Evolutionary conservation across 2,888 invertebrate species (phyloP).

Genomic region (Ferrisia virgata): DNA sequence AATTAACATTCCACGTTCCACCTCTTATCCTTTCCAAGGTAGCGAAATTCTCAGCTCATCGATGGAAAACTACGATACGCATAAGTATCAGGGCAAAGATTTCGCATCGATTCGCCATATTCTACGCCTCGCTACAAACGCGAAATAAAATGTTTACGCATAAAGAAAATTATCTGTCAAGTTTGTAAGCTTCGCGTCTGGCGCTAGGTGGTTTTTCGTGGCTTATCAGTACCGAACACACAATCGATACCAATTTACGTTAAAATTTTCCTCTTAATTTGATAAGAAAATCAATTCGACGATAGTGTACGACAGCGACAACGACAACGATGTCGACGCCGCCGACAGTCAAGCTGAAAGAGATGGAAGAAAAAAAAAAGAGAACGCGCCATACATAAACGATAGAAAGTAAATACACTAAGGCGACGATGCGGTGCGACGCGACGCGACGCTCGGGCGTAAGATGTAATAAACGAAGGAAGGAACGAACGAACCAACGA

Average conservation of each 20-base stretch:
- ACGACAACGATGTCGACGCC: background rate
- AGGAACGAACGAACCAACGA: background rate
- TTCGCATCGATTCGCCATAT: background rate
- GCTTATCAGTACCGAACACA: slow-evolving; percentile 9
- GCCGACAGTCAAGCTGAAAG: too few relatives aligned
- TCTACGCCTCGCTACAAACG: background rate
- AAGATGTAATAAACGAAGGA: background rate
- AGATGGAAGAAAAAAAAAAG: too few relatives aligned
- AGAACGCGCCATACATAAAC: background rate
- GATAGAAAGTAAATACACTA: background rate
- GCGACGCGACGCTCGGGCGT: background rate
- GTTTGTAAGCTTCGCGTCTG: background rate
- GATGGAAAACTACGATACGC: background rate
- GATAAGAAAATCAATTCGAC: slow-evolving; percentile 10
- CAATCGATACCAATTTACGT: slow-evolving; percentile 10
- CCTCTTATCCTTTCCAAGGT: too few relatives aligned
- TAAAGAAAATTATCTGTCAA: slow-evolving; percentile 6
- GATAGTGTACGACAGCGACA: background rate
- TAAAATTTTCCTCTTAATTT: slow-evolving; percentile 14
- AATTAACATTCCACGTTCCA: background rate
- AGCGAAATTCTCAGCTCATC: background rate
- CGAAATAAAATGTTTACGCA: background rate
- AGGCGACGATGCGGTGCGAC: background rate
- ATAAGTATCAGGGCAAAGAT: background rate
- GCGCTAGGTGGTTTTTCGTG: background rate